Evolutionary conservation across 1,140 invertebrate genomes (phyloP).

Genomic region (Zaprionus inermis): DNA sequence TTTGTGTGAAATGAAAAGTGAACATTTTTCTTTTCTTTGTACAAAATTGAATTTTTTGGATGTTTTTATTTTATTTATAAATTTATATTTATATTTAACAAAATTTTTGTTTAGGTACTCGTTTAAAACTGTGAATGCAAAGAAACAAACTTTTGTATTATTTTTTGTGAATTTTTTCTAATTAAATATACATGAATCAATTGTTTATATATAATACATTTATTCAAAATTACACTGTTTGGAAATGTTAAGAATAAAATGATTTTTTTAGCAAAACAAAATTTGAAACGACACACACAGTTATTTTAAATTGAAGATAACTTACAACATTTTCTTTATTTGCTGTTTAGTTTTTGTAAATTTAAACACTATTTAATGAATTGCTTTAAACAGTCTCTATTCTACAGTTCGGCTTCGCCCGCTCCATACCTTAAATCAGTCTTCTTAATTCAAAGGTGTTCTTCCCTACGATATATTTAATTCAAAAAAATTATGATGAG

Average conservation of each 20-base stretch:
- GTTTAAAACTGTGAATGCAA: slow-evolving; percentile 65
- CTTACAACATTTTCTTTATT: neutral
- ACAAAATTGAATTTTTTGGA: slow-evolving; percentile 80
- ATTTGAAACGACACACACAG: slow-evolving; percentile 7
- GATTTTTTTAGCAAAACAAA: slow-evolving; percentile 33
- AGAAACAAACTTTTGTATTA: slow-evolving; percentile 72
- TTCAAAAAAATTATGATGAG: neutral
- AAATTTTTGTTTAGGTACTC: slow-evolving; percentile 78
- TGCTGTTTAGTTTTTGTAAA: neutral
- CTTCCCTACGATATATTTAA: neutral
- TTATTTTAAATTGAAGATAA: slow-evolving; percentile 11
- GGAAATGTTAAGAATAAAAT: slow-evolving; percentile 45
- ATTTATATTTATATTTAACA: slow-evolving; percentile 36
- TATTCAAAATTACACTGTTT: slow-evolving; percentile 72
- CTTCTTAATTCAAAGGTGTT: neutral
- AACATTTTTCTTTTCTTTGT: slow-evolving; percentile 69
- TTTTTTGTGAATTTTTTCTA: slow-evolving; percentile 68
- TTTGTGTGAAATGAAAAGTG: slow-evolving; percentile 61
- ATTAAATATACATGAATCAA: slow-evolving; percentile 43
- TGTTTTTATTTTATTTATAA: slow-evolving; percentile 69
- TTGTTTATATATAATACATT: slow-evolving; percentile 62
- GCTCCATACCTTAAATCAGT: slow-evolving; percentile 1
- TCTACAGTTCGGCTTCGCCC: neutral
- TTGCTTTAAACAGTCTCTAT: neutral
- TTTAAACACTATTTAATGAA: neutral